Conservation (phyloP, 1,140 invertebrate species). For the Leptoteleia sp. region DNA sequence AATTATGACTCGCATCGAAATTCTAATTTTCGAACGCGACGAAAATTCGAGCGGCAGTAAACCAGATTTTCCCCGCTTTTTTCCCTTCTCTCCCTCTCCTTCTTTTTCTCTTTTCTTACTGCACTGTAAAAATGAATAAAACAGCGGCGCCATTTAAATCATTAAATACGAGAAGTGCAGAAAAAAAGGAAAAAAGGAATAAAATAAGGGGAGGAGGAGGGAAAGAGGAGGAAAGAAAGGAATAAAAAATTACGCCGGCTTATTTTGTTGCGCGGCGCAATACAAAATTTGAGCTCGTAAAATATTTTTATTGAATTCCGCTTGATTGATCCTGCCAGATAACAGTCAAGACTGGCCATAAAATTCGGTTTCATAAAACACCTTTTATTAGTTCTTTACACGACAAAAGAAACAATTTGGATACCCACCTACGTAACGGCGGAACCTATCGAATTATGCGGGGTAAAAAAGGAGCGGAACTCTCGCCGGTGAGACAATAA, state of each 20-base stretch:
- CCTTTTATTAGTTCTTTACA: constrained; percentile 27
- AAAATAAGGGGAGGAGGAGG: too few relatives aligned
- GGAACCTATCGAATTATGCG: neutral
- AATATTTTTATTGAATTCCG: constrained; percentile 21
- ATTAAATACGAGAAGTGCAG: too few relatives aligned
- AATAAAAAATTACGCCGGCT: neutral
- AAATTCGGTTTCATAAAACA: constrained; percentile 42
- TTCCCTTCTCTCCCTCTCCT: too few relatives aligned
- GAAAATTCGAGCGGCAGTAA: constrained; percentile 11
- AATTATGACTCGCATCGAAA: constrained; percentile 32
- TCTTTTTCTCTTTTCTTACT: too few relatives aligned
- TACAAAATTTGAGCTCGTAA: constrained; percentile 30
- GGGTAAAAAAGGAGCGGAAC: too few relatives aligned
- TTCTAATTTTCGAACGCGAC: constrained; percentile 24
- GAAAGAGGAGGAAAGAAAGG: too few relatives aligned
- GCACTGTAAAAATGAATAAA: neutral
- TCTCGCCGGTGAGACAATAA: neutral
- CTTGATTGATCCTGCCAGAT: constrained; percentile 38
- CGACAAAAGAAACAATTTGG: constrained; percentile 14
- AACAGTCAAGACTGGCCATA: constrained; percentile 26
- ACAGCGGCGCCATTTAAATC: too few relatives aligned
- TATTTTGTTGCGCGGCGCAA: constrained; percentile 2
- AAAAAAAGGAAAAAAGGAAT: too few relatives aligned
- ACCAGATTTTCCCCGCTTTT: constrained; percentile 19
- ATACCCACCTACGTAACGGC: neutral